These are phyloP conservation scores for Gastrophryne carolinensis DNA, from an alignment of 2,797 vertebrate species.

Conservation along the genomic window DNA sequence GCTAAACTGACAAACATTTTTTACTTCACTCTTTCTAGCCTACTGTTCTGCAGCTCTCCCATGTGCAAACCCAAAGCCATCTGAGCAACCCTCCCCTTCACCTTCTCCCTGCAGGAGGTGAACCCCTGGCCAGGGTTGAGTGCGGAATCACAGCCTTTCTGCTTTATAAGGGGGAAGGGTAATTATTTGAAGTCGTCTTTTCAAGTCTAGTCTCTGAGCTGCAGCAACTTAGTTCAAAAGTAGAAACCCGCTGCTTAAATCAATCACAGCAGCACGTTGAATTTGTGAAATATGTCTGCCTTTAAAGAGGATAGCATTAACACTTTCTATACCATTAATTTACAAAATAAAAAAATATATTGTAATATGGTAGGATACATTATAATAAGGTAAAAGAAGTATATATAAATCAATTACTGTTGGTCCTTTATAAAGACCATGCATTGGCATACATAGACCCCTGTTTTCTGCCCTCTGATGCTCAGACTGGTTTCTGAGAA, in stretches of 20 bases:
- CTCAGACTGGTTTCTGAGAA: too few relatives aligned
- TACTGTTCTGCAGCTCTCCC: conserved; percentile 29
- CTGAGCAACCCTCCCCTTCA: conserved; percentile 5
- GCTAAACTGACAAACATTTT: conserved; percentile 5
- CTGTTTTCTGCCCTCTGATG: too few relatives aligned
- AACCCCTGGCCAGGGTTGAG: not conserved
- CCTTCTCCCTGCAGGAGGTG: conserved; percentile 34
- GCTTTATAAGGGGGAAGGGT: conserved; percentile 41
- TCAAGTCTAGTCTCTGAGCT: conserved; percentile 46
- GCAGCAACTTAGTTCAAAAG: conserved; percentile 49
- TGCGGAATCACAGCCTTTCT: not conserved
- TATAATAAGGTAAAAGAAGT: too few relatives aligned
- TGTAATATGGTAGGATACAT: too few relatives aligned
- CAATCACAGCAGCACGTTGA: conserved; percentile 17
- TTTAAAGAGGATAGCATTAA: not conserved
- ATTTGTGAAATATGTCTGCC: conserved; percentile 29
- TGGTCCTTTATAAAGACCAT: too few relatives aligned
- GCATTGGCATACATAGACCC: too few relatives aligned
- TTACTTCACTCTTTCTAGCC: not conserved
- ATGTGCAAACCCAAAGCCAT: conserved; percentile 8
- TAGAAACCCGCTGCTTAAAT: conserved; percentile 47
- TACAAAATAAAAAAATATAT: too few relatives aligned
- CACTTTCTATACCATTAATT: not conserved
- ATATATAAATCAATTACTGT: too few relatives aligned
- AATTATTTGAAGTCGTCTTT: conserved; percentile 49